Evolutionary conservation across 2,113 vertebrate genomes (phyloP), one percentile per base, ranked within the genome.

Genomic region (Triplophysa siluroides): DNA sequence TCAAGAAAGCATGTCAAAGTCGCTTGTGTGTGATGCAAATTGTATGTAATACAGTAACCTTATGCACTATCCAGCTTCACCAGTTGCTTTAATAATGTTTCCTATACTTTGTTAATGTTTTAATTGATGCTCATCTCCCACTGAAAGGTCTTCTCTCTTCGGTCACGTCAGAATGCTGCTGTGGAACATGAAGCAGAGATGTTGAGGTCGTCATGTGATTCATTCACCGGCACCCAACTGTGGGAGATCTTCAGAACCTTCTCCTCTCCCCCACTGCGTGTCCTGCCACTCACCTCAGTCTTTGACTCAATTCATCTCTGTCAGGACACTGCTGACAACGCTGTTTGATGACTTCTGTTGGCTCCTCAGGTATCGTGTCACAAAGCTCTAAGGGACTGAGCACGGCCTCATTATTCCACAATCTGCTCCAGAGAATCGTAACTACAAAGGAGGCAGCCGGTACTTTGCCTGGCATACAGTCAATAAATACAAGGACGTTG

Each of bases 251-350:
- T 78, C 75, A 80, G 75, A 3, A 68, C 56, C 21, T 47, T n/a
- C 47, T 21, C 33, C 29, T 8, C 23, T 86, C 87, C 83, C 86
- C 85, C 82, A 79, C 84, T 78, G 38, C 29, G 77, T 23, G n/a
- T 76, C 84, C 86, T 90, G 92, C 86, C 92, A 92, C 87, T 92
- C 91, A 91, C 54, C 67, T 80, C 77, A 68, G 88, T 89, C 88
- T 87, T 87, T 85, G 85, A 82, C 85, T 85, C 86, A 82, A 74
- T 90, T 87, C 84, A 70, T 92, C 91, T 90, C 88, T 89, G 90
- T 90, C 91, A 89, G 61, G 10, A 43, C 80, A 79, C 76, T 84
- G 89, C 88, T 88, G 90, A 91, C 84, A 67, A 81, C 43, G 84
- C 74, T 54, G 81, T 86, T 87, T 72, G 65, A 83, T 82, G 84